Evolutionary conservation across 30 jellyfish, hydroid and myxozoan genomes (phyloP).

Genomic region (Aurelia aurita): DNA sequence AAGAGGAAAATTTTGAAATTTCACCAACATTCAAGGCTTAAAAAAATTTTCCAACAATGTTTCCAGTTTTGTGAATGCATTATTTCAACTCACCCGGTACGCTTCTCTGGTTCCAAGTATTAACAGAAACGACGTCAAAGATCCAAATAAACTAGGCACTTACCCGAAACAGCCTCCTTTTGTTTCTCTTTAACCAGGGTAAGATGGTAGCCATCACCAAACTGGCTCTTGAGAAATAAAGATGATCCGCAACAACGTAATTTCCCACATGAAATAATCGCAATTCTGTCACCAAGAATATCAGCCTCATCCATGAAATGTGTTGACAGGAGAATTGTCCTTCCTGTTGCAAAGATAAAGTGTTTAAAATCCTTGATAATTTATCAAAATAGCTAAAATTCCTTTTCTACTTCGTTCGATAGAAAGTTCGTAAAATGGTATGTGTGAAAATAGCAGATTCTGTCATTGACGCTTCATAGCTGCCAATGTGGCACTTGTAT

Average conservation of each 20-base stretch:
- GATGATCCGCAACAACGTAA: conserved; percentile 95
- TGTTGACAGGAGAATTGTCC: conserved; percentile 92
- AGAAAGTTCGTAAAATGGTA: no score
- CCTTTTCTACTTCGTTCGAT: no score
- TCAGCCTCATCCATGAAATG: conserved; percentile 99
- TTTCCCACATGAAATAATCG: conserved; percentile 92
- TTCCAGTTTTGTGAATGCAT: no score
- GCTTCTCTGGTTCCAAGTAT: no score
- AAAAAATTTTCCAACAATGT: no score
- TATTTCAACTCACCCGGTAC: conserved; percentile 1
- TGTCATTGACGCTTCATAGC: no score
- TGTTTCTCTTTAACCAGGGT: conserved; percentile 78
- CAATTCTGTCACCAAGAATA: conserved; percentile 95
- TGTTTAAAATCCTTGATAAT: neutral
- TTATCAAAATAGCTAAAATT: no score
- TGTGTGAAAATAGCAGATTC: no score
- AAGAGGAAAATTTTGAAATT: neutral
- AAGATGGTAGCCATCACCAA: conserved; percentile 94
- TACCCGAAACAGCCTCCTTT: conserved; percentile 26
- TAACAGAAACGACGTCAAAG: no score
- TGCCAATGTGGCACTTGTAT: no score
- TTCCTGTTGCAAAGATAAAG: conserved; percentile 46
- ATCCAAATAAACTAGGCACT: no score
- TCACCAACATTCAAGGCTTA: no score
- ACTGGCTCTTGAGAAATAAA: conserved; percentile 74